phyloP scores from a whole-genome alignment of 2,888 invertebrate genomes.

The Sinohyriopsis cumingii region DNA sequence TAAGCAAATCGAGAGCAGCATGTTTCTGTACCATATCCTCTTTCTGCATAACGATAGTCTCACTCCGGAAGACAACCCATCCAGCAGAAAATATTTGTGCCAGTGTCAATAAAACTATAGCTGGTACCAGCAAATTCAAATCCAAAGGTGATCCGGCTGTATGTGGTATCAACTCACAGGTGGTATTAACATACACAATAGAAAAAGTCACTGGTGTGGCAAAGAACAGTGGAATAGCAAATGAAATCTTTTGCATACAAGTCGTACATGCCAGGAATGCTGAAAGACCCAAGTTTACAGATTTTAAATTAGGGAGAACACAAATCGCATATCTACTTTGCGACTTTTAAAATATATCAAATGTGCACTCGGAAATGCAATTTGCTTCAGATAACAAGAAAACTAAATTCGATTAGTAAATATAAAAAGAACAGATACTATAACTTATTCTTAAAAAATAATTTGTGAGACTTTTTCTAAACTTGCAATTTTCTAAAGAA shows the following conservation, averaged over 20 bases:
- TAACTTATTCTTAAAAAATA: too few relatives aligned
- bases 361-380: too few relatives aligned
- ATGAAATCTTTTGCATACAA: conserved; percentile 57
- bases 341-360: not conserved
- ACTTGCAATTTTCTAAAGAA: too few relatives aligned
- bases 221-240: conserved; percentile 52
- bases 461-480: too few relatives aligned
- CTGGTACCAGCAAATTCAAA: conserved; percentile 9
- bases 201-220: conserved; percentile 45
- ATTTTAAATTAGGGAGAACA: too few relatives aligned
- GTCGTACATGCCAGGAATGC: conserved; percentile 53
- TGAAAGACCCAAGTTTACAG: too few relatives aligned
- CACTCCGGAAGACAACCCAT: conserved; percentile 40
- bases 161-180: conserved; percentile 14
- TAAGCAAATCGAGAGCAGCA: too few relatives aligned
- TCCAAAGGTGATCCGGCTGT: not conserved
- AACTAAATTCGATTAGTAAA: too few relatives aligned
- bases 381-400: too few relatives aligned
- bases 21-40: conserved; percentile 48
- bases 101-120: conserved; percentile 29
- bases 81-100: conserved; percentile 48
- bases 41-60: conserved; percentile 48
- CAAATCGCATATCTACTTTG: too few relatives aligned
- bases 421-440: too few relatives aligned
- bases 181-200: conserved; percentile 22